Evolutionary conservation across 2,797 vertebrate species (phyloP).

Genomic region (Chaunax sp.): DNA sequence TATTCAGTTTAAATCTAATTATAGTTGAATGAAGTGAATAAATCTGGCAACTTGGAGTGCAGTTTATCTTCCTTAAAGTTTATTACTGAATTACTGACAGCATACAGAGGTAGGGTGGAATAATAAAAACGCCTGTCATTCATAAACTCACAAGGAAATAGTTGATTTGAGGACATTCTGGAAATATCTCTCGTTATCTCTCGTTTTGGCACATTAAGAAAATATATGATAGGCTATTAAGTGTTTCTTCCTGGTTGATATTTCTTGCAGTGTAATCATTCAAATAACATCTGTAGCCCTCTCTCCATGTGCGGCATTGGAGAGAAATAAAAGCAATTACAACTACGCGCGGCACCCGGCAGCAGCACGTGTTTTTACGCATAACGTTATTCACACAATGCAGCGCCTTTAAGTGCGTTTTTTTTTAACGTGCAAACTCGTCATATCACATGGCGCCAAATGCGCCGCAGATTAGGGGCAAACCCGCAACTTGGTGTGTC

Average conservation of each 20-base stretch:
- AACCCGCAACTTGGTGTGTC: not conserved
- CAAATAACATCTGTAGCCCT: slow-evolving; percentile 19
- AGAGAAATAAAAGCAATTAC: slow-evolving; percentile 30
- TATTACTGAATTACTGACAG: not conserved
- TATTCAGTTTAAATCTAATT: slow-evolving; percentile 19
- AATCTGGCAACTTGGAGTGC: slow-evolving; percentile 3
- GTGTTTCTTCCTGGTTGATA: not conserved
- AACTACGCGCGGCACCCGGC: slow-evolving; percentile 56
- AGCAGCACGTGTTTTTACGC: slow-evolving; percentile 77
- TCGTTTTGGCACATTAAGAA: too few relatives aligned
- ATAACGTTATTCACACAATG: slow-evolving; percentile 39
- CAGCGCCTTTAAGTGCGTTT: slow-evolving; percentile 7
- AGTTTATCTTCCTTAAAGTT: slow-evolving; percentile 18
- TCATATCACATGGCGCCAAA: not conserved
- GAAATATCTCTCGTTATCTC: too few relatives aligned
- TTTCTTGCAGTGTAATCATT: slow-evolving; percentile 27
- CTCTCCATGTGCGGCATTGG: slow-evolving; percentile 22
- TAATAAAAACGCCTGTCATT: not conserved
- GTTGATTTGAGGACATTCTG: not conserved
- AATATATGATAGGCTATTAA: too few relatives aligned
- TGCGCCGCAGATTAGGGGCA: not conserved
- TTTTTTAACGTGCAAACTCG: slow-evolving; percentile 12
- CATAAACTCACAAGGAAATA: not conserved
- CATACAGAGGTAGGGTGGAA: not conserved
- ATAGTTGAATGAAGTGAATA: slow-evolving; percentile 6